These are phyloP conservation scores for Coleophora deauratella DNA, from an alignment of 2,888 invertebrate genomes.

Conservation along the genomic window DNA sequence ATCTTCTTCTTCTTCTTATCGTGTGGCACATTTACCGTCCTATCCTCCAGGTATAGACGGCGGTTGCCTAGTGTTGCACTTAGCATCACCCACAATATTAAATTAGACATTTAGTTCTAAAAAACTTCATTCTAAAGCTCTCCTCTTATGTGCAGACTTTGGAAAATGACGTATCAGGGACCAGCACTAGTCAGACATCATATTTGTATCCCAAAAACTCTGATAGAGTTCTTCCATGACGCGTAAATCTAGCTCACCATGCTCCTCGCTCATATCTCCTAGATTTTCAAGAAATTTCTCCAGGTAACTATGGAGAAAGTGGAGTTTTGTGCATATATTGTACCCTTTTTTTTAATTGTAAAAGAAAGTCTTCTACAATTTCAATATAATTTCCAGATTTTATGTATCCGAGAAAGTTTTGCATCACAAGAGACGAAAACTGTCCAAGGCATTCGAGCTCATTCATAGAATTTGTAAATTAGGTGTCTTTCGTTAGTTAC, in stretches of 20 bases:
- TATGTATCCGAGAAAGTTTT: not conserved
- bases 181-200: not conserved
- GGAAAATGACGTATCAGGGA: not conserved
- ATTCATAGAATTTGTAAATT: constrained; percentile 9
- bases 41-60: too few species aligned
- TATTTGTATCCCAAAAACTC: not conserved
- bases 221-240: not conserved
- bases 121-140: not conserved
- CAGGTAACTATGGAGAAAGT: not conserved
- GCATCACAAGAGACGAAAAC: not conserved
- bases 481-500: constrained; percentile 1
- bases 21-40: too few species aligned
- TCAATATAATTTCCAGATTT: not conserved
- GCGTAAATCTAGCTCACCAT: not conserved
- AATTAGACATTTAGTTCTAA: too few species aligned
- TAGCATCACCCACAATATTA: too few species aligned
- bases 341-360: not conserved
- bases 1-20: too few species aligned
- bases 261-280: too few species aligned
- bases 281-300: not conserved
- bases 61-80: too few species aligned
- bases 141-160: not conserved
- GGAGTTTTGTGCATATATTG: not conserved
- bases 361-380: not conserved
- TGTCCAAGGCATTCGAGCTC: constrained; percentile 6